Conservation (phyloP, 2,113 vertebrate genomes). For the Archilochus colubris region DNA sequence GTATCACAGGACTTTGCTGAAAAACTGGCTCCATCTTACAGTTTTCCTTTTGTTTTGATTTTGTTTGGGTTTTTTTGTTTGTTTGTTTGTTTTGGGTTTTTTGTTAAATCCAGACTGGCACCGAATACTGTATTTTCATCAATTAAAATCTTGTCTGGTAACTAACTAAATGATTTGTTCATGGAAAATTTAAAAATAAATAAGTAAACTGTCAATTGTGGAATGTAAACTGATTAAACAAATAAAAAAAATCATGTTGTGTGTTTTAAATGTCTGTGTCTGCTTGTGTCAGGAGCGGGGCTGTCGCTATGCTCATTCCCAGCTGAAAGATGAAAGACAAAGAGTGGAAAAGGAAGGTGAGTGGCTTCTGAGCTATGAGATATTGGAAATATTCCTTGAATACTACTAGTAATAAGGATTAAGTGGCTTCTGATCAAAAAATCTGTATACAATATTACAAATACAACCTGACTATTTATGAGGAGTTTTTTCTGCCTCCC, state of each 20-base stretch:
- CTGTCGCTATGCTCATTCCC: background rate
- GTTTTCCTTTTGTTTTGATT: constrained; percentile 57
- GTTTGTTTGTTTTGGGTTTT: background rate
- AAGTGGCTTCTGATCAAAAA: background rate
- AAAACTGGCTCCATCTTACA: constrained; percentile 69
- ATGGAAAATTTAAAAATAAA: constrained; percentile 76
- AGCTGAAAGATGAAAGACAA: background rate
- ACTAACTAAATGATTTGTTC: constrained; percentile 82
- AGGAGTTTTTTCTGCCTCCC: background rate
- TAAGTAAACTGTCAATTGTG: constrained; percentile 83
- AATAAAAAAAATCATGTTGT: constrained; percentile 83
- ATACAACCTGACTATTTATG: background rate
- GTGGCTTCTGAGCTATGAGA: background rate
- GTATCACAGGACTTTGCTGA: constrained; percentile 55
- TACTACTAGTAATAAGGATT: background rate
- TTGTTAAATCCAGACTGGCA: constrained; percentile 71
- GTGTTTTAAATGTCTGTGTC: constrained; percentile 75
- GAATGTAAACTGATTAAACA: constrained; percentile 87
- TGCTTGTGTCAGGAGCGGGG: constrained; percentile 2
- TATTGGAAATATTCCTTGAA: background rate
- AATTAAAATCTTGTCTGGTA: constrained; percentile 78
- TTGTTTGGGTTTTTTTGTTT: background rate
- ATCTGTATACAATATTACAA: background rate
- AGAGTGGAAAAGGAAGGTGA: background rate
- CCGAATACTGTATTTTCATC: constrained; percentile 78